These are phyloP conservation scores for Taxidea taxus DNA, from an alignment of 2,113 vertebrate genomes.

Conservation along the genomic window DNA sequence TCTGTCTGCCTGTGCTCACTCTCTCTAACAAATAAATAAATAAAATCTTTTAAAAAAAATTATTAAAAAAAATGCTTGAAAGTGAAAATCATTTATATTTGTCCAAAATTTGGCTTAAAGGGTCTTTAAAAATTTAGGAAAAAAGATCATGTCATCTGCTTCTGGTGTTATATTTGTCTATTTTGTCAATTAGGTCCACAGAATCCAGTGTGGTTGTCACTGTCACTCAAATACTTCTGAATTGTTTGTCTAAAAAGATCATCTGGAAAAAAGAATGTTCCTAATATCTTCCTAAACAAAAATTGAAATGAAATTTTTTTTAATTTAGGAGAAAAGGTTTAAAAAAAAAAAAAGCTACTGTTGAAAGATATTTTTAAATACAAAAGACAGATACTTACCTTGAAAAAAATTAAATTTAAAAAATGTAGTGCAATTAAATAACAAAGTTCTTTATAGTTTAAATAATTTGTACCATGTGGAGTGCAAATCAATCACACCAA, in stretches of 20 bases:
- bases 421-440: constrained; percentile 50
- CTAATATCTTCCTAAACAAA: constrained; percentile 16
- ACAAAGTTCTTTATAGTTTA: constrained; percentile 58
- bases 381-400: constrained; percentile 67
- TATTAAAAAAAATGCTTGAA: not conserved
- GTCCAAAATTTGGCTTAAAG: not conserved
- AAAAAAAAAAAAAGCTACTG: not conserved
- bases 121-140: constrained; percentile 35
- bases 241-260: not conserved
- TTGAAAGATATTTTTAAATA: constrained; percentile 28
- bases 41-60: too few relatives aligned
- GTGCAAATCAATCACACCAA: constrained; percentile 88
- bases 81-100: not conserved
- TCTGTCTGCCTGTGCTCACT: too few relatives aligned
- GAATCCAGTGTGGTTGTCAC: not conserved
- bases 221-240: constrained; percentile 46
- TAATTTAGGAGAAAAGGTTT: not conserved
- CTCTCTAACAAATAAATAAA: too few relatives aligned
- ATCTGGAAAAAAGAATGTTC: constrained; percentile 51
- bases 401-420: constrained; percentile 36
- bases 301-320: not conserved
- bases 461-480: constrained; percentile 64
- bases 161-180: not conserved
- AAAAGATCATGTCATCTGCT: constrained; percentile 18
- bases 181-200: constrained; percentile 45